Conservation (phyloP, 2,888 invertebrate species). For the Dorcus parallelipipedus region DNA sequence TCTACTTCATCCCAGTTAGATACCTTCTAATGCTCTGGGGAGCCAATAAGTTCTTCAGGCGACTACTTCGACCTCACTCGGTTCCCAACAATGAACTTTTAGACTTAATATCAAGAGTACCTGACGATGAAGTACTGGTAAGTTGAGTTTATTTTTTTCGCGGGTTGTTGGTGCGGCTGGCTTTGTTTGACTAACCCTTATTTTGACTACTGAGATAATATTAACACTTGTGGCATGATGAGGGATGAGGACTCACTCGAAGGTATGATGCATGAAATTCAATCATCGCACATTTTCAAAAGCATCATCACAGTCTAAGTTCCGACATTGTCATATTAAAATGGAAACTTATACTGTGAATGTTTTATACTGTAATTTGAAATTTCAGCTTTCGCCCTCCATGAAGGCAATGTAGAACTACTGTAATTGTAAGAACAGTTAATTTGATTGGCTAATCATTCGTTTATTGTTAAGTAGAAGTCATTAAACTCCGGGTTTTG, state of each 20-base stretch:
- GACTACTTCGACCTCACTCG: constrained; percentile 87
- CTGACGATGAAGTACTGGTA: constrained; percentile 90
- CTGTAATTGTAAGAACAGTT: too few relatives aligned
- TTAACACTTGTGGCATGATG: constrained; percentile 20
- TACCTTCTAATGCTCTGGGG: constrained; percentile 93
- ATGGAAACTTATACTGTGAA: too few relatives aligned
- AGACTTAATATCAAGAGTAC: constrained; percentile 91
- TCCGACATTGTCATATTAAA: too few relatives aligned
- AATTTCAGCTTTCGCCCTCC: too few relatives aligned
- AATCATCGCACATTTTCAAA: too few relatives aligned
- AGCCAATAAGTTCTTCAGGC: constrained; percentile 88
- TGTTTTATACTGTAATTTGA: too few relatives aligned
- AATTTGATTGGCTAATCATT: too few relatives aligned
- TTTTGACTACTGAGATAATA: constrained; percentile 3
- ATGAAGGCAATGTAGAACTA: too few relatives aligned
- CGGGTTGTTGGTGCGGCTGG: constrained; percentile 10
- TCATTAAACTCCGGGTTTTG: too few relatives aligned
- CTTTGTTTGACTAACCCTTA: constrained; percentile 7
- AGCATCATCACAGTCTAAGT: too few relatives aligned
- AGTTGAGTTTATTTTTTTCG: constrained; percentile 41
- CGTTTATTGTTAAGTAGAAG: too few relatives aligned
- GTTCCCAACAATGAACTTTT: constrained; percentile 96
- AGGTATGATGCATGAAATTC: too few relatives aligned
- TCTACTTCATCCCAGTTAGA: constrained; percentile 86
- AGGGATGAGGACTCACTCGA: neutral